Conservation (phyloP, 2,797 vertebrate species). For the Anolis apletophallus region DNA sequence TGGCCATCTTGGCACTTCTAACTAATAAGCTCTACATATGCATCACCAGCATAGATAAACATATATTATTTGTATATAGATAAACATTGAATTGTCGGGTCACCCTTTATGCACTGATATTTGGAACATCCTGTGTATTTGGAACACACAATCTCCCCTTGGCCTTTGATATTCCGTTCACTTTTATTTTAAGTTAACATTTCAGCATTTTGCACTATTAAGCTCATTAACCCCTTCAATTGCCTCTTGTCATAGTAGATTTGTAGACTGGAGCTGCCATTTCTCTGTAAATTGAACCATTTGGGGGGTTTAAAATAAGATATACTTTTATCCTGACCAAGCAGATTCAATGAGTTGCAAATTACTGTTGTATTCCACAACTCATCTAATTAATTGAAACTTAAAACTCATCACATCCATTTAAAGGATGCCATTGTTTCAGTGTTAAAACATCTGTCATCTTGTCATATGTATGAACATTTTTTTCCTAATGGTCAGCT, state of each 20-base stretch:
- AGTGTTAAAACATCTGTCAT: constrained; percentile 74
- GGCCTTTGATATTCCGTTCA: too few species aligned
- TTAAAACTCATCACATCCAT: constrained; percentile 60
- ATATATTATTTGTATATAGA: too few species aligned
- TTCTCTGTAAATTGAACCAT: constrained; percentile 19
- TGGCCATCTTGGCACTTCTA: too few species aligned
- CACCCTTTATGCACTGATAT: too few species aligned
- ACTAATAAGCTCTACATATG: too few species aligned
- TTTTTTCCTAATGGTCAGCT: constrained; percentile 76
- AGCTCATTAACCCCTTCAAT: too few species aligned
- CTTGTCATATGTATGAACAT: constrained; percentile 65
- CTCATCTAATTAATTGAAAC: constrained; percentile 69
- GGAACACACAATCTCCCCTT: too few species aligned
- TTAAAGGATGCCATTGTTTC: constrained; percentile 61
- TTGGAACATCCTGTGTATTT: too few species aligned
- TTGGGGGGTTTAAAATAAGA: constrained; percentile 39
- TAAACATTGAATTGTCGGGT: too few species aligned
- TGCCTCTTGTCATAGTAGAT: not conserved
- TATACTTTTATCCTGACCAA: constrained; percentile 48
- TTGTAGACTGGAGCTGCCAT: constrained; percentile 10
- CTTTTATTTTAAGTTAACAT: too few species aligned
- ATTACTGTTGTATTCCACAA: constrained; percentile 60
- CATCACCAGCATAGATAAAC: too few species aligned
- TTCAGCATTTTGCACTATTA: too few species aligned
- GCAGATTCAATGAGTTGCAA: constrained; percentile 61